phyloP scores from a whole-genome alignment of 2,113 vertebrate genomes.

The Seriola aureovittata region DNA sequence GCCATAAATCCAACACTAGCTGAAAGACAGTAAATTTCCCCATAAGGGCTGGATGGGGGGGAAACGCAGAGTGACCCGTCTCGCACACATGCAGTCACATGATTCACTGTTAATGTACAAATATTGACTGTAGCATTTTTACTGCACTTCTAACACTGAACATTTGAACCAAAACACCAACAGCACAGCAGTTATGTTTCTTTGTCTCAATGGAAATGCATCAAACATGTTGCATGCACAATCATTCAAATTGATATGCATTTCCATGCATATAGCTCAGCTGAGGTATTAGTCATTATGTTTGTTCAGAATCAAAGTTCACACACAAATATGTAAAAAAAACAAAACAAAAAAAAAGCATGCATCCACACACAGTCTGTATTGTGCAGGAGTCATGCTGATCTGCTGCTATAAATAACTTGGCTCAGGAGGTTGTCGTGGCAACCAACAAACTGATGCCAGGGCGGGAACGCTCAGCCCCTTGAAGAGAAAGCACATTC shows the following conservation, averaged over 20 bases:
- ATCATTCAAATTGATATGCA: not conserved
- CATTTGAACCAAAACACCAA: not conserved
- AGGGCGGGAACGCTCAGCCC: conserved; percentile 61
- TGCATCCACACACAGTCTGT: conserved; percentile 27
- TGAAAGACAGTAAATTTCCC: too few species aligned
- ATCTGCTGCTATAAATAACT: conserved; percentile 79
- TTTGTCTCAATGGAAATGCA: not conserved
- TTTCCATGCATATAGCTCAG: not conserved
- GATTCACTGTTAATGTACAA: not conserved
- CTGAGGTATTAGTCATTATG: not conserved
- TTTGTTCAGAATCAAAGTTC: conserved; percentile 14
- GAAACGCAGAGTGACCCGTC: too few species aligned
- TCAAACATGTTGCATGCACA: not conserved
- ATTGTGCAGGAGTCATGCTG: conserved; percentile 60
- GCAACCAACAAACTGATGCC: conserved; percentile 81
- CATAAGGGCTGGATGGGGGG: too few species aligned
- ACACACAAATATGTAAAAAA: not conserved
- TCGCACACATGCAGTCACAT: too few species aligned
- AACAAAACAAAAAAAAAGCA: not conserved
- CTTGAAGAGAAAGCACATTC: conserved; percentile 54
- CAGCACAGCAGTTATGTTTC: not conserved
- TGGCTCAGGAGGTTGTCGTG: conserved; percentile 71
- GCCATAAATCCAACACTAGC: too few species aligned
- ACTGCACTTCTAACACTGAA: not conserved
- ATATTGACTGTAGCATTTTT: not conserved